A percentile compares a stretch with the other conserved stretches of the same genome.
These are phyloP conservation scores for Ascidia mentula DNA, from an alignment of 23 tunicate genomes.

Conservation along the genomic window DNA sequence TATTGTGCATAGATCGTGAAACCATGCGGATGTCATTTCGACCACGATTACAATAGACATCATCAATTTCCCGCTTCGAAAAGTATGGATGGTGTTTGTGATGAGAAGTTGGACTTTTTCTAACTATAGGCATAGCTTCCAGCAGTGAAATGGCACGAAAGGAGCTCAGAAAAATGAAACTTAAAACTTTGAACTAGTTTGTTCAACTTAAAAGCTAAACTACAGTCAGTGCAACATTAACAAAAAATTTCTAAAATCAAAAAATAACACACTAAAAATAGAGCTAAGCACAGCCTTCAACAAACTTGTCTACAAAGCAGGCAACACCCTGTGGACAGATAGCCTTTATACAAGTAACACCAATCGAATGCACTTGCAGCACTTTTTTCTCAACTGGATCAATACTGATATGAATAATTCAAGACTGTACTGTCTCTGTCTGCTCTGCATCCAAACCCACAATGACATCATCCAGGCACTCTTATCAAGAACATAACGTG, in stretches of 20 bases:
- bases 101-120: neutral
- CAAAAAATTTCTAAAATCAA: neutral
- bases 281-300: neutral
- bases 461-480: too few species aligned
- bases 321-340: neutral
- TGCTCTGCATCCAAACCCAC: too few species aligned
- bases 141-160: neutral
- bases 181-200: neutral
- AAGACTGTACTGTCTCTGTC: too few species aligned
- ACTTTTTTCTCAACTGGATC: neutral
- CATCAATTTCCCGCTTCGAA: neutral
- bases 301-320: neutral
- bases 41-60: neutral
- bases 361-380: neutral
- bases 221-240: neutral
- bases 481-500: too few species aligned
- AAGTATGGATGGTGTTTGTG: neutral
- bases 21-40: neutral
- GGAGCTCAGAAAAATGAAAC: neutral
- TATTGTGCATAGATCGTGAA: slow-evolving; percentile 35
- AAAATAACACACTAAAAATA: neutral
- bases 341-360: neutral
- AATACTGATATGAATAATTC: slow-evolving; percentile 1
- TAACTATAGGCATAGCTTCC: neutral
- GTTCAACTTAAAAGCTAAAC: slow-evolving; percentile 6